phyloP scores from a whole-genome alignment of 2,113 vertebrate genomes.

The Melospiza melodia region DNA sequence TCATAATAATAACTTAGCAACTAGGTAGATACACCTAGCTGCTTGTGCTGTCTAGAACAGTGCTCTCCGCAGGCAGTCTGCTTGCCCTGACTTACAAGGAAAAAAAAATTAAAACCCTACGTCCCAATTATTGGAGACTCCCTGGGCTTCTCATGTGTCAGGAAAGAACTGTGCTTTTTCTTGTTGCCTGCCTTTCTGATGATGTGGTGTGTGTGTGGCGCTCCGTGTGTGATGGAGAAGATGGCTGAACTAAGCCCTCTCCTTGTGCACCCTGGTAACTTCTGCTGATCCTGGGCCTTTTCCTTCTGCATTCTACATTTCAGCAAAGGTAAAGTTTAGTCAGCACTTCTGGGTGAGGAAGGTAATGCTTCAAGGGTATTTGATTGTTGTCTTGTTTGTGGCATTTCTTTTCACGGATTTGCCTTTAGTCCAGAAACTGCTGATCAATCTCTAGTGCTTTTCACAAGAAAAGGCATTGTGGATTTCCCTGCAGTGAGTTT shows the following conservation, averaged over 20 bases:
- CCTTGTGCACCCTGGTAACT: background rate
- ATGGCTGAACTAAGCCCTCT: background rate
- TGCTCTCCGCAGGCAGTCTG: background rate
- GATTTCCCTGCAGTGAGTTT: background rate
- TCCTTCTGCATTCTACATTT: background rate
- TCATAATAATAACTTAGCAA: background rate
- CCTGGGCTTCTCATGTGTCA: background rate
- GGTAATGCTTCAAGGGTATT: background rate
- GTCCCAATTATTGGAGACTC: accelerated
- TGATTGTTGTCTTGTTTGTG: background rate
- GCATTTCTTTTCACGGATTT: background rate
- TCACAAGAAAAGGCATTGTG: background rate
- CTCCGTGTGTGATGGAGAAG: background rate
- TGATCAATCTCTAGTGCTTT: background rate
- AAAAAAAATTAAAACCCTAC: background rate
- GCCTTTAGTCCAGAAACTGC: background rate
- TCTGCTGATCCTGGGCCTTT: background rate
- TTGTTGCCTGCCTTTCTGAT: background rate
- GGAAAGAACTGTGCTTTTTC: background rate
- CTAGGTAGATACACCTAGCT: background rate
- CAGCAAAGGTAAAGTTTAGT: background rate
- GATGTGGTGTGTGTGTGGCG: background rate
- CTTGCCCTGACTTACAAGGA: background rate
- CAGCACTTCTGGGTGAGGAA: background rate
- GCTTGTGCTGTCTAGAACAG: background rate